Percentiles rank a stretch among this genome's conserved stretches.
Evolutionary conservation across 2,113 vertebrate species (phyloP).

Genomic region (Hippotragus niger): DNA sequence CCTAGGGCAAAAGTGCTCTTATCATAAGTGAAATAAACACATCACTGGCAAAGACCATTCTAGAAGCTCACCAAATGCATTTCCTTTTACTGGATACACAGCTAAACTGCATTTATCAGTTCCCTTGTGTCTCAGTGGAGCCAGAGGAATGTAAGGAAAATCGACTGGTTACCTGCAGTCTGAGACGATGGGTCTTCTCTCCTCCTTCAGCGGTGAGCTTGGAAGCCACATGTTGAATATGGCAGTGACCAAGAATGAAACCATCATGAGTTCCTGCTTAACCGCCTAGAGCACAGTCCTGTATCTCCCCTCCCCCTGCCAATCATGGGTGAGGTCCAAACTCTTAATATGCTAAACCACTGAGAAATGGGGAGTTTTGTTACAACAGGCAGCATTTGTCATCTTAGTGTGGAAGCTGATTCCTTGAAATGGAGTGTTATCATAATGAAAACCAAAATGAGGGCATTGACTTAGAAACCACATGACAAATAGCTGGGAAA

Average conservation of each 20-base stretch:
- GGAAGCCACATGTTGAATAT: background rate
- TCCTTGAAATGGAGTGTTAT: background rate
- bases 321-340: background rate
- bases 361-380: background rate
- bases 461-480: background rate
- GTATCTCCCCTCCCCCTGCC: background rate
- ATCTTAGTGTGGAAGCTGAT: background rate
- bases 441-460: background rate
- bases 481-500: background rate
- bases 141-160: background rate
- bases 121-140: background rate
- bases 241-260: background rate
- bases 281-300: background rate
- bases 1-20: background rate
- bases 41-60: background rate
- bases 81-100: background rate
- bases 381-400: background rate
- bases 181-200: background rate
- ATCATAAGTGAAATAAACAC: background rate
- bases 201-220: background rate
- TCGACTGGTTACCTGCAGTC: background rate
- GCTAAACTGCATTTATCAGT: background rate
- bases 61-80: background rate
- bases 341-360: background rate
- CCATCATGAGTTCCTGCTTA: background rate